phyloP scores from a whole-genome alignment of 64 coral and sea anemone genomes.

The Stichodactyla helianthus region DNA sequence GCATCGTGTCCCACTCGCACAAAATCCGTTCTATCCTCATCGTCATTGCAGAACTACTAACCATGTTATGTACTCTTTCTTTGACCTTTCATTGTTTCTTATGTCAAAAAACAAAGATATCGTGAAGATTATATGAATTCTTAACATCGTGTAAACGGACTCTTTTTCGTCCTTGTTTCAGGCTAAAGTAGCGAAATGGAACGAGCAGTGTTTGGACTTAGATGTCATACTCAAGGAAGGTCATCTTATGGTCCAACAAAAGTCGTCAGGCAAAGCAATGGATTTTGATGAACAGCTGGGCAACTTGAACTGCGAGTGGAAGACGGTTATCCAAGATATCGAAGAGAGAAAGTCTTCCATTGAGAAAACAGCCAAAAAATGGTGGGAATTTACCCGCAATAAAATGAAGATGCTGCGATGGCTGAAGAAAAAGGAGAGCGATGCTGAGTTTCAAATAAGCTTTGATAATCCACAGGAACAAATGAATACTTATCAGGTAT shows the following conservation, averaged over 20 bases:
- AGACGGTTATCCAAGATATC: constrained; percentile 73
- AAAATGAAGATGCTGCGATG: constrained; percentile 98
- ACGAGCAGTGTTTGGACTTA: constrained; percentile 80
- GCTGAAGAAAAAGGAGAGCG: constrained; percentile 88
- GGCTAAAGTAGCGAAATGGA: constrained; percentile 75
- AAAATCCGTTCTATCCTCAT: no score
- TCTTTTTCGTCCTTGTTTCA: background rate
- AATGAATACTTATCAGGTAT: constrained; percentile 89
- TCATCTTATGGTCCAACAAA: constrained; percentile 81
- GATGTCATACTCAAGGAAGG: constrained; percentile 84
- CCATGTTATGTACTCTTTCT: no score
- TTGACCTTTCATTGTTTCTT: no score
- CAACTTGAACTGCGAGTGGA: constrained; percentile 78
- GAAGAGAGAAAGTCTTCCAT: constrained; percentile 83
- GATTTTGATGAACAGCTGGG: constrained; percentile 88
- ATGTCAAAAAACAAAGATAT: no score
- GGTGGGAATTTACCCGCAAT: constrained; percentile 99
- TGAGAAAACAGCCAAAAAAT: constrained; percentile 94
- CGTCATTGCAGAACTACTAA: no score
- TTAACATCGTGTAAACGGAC: background rate
- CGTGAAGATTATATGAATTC: background rate
- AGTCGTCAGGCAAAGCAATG: constrained; percentile 66
- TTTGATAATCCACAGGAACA: constrained; percentile 91
- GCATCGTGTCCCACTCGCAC: no score
- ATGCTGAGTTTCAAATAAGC: constrained; percentile 65